Evolutionary conservation across 2,797 vertebrate species (phyloP).

Genomic region (Oreochromis grahami): DNA sequence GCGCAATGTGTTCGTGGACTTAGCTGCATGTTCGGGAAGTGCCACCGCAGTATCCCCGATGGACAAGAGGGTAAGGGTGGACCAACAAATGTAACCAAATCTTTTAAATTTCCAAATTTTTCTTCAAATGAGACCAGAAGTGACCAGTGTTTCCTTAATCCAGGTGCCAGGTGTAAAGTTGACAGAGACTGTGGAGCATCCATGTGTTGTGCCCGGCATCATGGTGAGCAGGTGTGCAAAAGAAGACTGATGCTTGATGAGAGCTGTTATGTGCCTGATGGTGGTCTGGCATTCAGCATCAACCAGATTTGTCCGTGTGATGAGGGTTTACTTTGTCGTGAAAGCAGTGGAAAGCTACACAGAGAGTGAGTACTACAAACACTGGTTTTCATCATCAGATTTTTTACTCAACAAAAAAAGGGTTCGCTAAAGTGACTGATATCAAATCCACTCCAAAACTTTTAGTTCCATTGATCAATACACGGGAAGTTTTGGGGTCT

Average conservation of each 20-base stretch:
- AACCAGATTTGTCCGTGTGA: constrained; percentile 87
- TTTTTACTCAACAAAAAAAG: fast-evolving
- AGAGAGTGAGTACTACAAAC: constrained; percentile 75
- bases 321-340: constrained; percentile 79
- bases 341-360: constrained; percentile 12
- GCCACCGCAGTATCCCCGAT: constrained; percentile 75
- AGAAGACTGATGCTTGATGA: constrained; percentile 64
- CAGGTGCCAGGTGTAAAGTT: constrained; percentile 83
- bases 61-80: constrained; percentile 79
- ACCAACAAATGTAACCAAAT: not conserved
- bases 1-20: constrained; percentile 81
- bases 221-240: constrained; percentile 84
- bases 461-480: not conserved
- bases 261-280: constrained; percentile 82
- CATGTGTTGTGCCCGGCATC: constrained; percentile 84
- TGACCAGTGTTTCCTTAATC: not conserved
- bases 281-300: constrained; percentile 86
- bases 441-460: not conserved
- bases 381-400: not conserved
- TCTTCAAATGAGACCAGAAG: not conserved
- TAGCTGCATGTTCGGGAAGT: constrained; percentile 86
- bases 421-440: fast-evolving
- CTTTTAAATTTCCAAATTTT: fast-evolving
- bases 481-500: not conserved
- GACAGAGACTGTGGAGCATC: constrained; percentile 77